A percentile compares a stretch with the other conserved stretches of the same genome.
phyloP scores from a whole-genome alignment of 2,797 vertebrate genomes.

The Intellagama lesueurii region DNA sequence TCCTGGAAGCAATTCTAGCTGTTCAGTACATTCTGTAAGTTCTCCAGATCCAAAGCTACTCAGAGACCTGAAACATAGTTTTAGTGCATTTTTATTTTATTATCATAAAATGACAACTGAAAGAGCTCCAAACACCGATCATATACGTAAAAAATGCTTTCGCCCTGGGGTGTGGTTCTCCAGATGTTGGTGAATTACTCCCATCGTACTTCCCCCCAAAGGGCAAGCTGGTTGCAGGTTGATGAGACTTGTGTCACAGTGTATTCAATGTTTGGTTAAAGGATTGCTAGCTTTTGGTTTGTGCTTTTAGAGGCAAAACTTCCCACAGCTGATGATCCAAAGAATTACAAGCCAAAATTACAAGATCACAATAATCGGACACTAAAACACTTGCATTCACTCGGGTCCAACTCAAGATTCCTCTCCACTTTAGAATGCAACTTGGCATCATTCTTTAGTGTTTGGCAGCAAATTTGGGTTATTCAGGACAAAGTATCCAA shows the following conservation, averaged over 20 bases:
- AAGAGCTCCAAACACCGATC: background rate
- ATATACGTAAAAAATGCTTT: background rate
- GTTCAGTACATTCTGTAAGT: slow-evolving; percentile 88
- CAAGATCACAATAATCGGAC: background rate
- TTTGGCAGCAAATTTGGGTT: background rate
- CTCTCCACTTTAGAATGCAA: background rate
- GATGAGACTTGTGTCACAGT: background rate
- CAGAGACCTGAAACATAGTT: slow-evolving; percentile 83
- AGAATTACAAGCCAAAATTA: background rate
- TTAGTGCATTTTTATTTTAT: background rate
- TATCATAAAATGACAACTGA: background rate
- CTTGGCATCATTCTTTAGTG: background rate
- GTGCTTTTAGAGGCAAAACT: too few species aligned
- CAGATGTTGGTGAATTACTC: background rate
- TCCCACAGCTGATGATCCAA: too few species aligned
- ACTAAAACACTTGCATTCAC: background rate
- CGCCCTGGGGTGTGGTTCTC: background rate
- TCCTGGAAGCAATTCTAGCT: slow-evolving; percentile 94
- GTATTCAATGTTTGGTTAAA: background rate
- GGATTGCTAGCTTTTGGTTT: background rate
- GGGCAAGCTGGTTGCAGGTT: background rate
- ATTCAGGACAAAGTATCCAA: background rate
- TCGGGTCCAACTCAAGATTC: background rate
- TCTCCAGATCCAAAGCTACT: slow-evolving; percentile 93
- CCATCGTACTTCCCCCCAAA: background rate